Conservation (phyloP, 2,113 vertebrate species). For the Alethe diademata region DNA sequence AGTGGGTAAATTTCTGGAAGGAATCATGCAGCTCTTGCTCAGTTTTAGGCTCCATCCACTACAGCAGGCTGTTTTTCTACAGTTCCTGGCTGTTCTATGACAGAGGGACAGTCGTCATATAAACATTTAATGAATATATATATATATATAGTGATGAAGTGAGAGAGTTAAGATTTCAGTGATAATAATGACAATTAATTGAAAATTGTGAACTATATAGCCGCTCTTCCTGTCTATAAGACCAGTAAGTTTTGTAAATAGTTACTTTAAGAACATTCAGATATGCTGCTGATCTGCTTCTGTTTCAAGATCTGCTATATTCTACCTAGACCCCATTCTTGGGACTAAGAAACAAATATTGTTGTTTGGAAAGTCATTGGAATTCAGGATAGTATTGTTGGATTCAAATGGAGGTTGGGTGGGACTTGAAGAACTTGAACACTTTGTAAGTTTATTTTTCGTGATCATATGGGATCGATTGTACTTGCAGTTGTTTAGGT, state of each 20-base stretch:
- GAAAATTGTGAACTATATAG: background rate
- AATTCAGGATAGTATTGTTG: background rate
- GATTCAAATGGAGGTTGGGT: background rate
- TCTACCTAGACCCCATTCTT: background rate
- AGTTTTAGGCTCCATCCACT: background rate
- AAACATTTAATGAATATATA: background rate
- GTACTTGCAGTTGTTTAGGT: background rate
- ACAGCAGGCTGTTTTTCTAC: background rate
- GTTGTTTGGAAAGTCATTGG: background rate
- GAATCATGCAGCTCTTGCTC: background rate
- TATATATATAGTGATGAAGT: background rate
- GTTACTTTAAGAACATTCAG: background rate
- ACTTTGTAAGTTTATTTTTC: background rate
- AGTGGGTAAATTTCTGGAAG: background rate
- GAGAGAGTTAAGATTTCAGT: background rate
- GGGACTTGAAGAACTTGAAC: background rate
- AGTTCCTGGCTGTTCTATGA: background rate
- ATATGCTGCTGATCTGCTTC: background rate
- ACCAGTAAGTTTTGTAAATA: background rate
- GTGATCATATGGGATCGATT: fast-evolving
- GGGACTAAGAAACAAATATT: background rate
- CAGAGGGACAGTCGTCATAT: fast-evolving
- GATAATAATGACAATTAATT: background rate
- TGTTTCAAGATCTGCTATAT: background rate
- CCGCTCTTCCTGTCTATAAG: background rate